phyloP scores from a whole-genome alignment of 2,888 invertebrate genomes.

The Caenorhabditis macrosperma region DNA sequence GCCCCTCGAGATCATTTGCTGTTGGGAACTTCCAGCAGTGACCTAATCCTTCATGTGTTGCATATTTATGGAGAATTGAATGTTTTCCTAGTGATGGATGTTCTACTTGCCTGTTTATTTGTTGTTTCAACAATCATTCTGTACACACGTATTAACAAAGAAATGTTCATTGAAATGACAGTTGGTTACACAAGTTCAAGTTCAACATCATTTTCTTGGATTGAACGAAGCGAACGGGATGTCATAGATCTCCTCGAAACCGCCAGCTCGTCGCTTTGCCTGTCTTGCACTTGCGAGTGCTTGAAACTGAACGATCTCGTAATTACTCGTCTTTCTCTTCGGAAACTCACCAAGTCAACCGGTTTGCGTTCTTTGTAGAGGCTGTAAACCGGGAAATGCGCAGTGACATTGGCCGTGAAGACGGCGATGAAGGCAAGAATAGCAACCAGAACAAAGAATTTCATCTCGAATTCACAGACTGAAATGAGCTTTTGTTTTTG shows the following conservation, averaged over 20 bases:
- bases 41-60: neutral
- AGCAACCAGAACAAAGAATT: constrained; percentile 21
- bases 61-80: neutral
- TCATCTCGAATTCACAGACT: constrained; percentile 30
- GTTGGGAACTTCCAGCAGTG: constrained; percentile 26
- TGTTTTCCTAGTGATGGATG: neutral
- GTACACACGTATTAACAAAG: constrained; percentile 27
- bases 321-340: neutral
- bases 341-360: constrained; percentile 48
- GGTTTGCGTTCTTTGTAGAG: constrained; percentile 59
- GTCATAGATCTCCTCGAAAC: constrained; percentile 45
- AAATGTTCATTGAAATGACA: constrained; percentile 20
- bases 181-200: neutral
- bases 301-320: constrained; percentile 41
- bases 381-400: constrained; percentile 61
- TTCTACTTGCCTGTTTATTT: no score
- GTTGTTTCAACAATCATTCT: neutral
- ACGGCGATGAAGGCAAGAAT: constrained; percentile 9
- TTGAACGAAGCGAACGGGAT: constrained; percentile 23
- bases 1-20: constrained; percentile 39
- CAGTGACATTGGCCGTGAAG: constrained; percentile 1
- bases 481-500: constrained; percentile 27
- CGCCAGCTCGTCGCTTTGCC: constrained; percentile 47
- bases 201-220: constrained; percentile 13
- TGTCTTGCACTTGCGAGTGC: constrained; percentile 47